Base-by-base conservation (phyloP, 1,140 invertebrate species). In the Helicoverpa armigera region DNA sequence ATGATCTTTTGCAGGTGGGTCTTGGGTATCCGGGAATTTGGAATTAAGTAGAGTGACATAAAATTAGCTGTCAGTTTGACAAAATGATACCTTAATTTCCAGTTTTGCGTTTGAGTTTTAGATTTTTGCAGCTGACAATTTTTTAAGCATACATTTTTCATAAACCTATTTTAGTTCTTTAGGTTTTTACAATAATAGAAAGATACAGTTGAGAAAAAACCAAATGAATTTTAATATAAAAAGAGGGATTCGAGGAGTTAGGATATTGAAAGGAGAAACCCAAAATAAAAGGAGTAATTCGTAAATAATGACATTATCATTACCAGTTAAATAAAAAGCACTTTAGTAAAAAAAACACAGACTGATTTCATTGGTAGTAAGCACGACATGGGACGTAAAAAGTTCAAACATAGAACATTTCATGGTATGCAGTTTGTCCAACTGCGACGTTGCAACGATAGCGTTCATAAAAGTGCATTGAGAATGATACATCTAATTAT, bases 1-100 rank as follows among this genome's bases (percentile, higher is more conserved):
- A 82, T 81, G 83, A 70, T 69, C 69, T 82, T 83, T 81, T 79
- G 81, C 83, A 82, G 84, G 74, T 83, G 56, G 54, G 23, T 82
- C 80, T 23, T 50, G 63, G 10, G 31, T 61, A 60, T 65, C 35
- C 58, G 43, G 48, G 43, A 63, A 35, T 78, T 18, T 16, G 65
- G 56, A 56, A 79, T 74, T 43, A 74, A 9, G 29, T 60, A 13
- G 31, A 18, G 18, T 50, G 65, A 72, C 67, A 61, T n/a, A 9
- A 73, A 48, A 48, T 72, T 43, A 18, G 58, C 9, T 58, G 56
- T 70, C 12, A 31, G 23, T 43, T 43, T 43, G 3, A 43, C 35
- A 7, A 43, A 43, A 43, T 43, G 35, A 43, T 43, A 43, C 0
- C 35, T 5, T 43, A 43, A 43, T 5, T 5, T 7, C 5, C 5